These are phyloP conservation scores for Brachypteracias leptosomus DNA, from an alignment of 2,113 vertebrate genomes.

Conservation along the genomic window DNA sequence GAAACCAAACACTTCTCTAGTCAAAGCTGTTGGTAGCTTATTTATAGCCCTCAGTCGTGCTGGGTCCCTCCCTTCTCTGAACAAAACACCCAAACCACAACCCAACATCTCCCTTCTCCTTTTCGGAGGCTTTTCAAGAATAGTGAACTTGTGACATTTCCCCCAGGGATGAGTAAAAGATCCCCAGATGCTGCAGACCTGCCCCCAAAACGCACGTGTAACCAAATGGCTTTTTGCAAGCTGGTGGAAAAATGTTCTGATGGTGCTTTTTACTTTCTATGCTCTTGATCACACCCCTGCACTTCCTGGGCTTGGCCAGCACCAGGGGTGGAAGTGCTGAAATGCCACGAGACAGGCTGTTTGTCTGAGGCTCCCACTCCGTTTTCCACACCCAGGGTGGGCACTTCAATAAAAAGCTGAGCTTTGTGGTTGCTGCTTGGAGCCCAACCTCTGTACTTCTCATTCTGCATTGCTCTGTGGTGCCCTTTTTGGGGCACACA, in stretches of 20 bases:
- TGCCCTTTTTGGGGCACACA: background rate
- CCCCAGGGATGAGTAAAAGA: background rate
- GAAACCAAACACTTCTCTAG: background rate
- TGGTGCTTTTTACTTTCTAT: background rate
- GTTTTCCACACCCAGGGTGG: background rate
- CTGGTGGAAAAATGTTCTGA: background rate
- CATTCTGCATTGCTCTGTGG: background rate
- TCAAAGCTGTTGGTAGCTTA: background rate
- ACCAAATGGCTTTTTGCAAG: background rate
- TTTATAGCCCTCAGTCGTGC: background rate
- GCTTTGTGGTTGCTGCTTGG: background rate
- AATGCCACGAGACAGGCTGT: conserved; percentile 9
- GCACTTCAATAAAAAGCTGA: background rate
- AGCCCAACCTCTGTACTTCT: background rate
- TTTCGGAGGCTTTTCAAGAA: background rate
- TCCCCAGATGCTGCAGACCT: background rate
- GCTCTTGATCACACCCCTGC: conserved; percentile 8
- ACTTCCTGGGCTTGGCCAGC: conserved; percentile 4
- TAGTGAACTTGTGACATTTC: background rate
- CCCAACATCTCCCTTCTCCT: background rate
- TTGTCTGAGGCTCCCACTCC: background rate
- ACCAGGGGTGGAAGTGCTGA: conserved; percentile 27
- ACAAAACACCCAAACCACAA: background rate
- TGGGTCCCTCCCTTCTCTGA: background rate
- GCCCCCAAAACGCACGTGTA: background rate